Conservation (phyloP, 2,888 invertebrate genomes). For the Hofmannophila pseudospretella region DNA sequence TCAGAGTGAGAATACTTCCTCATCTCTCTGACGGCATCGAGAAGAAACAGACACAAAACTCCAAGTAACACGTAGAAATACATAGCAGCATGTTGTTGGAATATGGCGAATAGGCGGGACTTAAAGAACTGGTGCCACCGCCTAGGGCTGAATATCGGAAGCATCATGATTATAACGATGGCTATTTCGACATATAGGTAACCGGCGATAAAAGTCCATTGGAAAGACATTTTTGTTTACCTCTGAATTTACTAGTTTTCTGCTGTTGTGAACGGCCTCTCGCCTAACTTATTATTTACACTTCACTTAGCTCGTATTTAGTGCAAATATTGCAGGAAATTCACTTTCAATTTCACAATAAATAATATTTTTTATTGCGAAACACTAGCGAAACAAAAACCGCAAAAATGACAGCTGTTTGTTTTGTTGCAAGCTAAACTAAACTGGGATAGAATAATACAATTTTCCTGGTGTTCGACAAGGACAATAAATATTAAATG, state of each 20-base stretch:
- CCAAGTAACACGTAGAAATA: conserved; percentile 81
- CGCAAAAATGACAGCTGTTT: conserved; percentile 10
- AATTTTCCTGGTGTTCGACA: neutral
- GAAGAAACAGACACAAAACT: conserved; percentile 80
- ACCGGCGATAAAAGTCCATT: conserved; percentile 87
- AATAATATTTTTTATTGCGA: neutral
- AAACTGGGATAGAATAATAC: neutral
- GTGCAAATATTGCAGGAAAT: neutral
- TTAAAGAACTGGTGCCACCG: conserved; percentile 88
- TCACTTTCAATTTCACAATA: neutral
- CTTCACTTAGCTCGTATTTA: too few relatives aligned
- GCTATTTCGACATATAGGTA: conserved; percentile 85
- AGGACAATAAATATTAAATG: neutral
- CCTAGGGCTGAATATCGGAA: conserved; percentile 84
- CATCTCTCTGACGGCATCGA: conserved; percentile 85
- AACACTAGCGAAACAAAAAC: neutral
- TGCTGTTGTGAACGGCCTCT: too few relatives aligned
- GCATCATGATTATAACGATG: conserved; percentile 79
- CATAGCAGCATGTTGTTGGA: conserved; percentile 80
- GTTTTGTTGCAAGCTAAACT: neutral
- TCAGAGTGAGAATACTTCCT: conserved; percentile 80
- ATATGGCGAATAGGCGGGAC: conserved; percentile 80
- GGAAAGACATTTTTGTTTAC: conserved; percentile 81
- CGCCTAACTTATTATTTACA: neutral
- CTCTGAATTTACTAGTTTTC: too few relatives aligned